Percentiles rank a stretch among this genome's conserved stretches.
Evolutionary conservation across 2,888 invertebrate genomes (phyloP).

Genomic region (Rhagium mordax): DNA sequence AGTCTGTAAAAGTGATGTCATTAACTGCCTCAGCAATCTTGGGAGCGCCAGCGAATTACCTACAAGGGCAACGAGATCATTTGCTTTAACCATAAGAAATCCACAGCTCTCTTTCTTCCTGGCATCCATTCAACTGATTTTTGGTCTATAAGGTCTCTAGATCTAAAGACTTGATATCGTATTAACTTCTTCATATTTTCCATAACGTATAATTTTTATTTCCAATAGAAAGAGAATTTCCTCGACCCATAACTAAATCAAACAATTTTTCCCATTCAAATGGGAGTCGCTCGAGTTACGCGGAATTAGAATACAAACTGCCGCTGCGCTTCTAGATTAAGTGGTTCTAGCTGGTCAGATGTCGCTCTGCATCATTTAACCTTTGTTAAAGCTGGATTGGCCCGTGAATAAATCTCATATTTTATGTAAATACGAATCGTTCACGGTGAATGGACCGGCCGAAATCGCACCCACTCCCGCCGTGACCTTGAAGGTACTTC

Average conservation of each 20-base stretch:
- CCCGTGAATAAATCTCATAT: constrained; percentile 37
- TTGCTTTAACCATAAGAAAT: too few species aligned
- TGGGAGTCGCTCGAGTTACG: not conserved
- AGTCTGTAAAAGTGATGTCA: too few species aligned
- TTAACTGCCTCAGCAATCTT: too few species aligned
- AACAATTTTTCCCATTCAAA: not conserved
- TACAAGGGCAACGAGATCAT: too few species aligned
- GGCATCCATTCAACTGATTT: too few species aligned
- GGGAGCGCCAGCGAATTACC: too few species aligned
- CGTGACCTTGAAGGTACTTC: constrained; percentile 55
- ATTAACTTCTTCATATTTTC: too few species aligned
- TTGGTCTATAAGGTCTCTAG: too few species aligned
- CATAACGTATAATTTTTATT: too few species aligned
- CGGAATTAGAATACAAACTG: not conserved
- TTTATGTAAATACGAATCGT: constrained; percentile 37
- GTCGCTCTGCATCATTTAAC: constrained; percentile 10
- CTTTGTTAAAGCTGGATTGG: constrained; percentile 32
- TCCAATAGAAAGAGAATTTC: too few species aligned
- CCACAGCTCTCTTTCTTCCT: too few species aligned
- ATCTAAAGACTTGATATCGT: too few species aligned
- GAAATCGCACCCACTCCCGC: constrained; percentile 52
- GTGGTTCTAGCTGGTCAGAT: not conserved
- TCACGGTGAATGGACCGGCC: constrained; percentile 16
- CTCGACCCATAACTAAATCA: not conserved
- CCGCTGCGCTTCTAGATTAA: not conserved